A percentile compares a stretch with the other conserved stretches of the same genome.
phyloP scores from a whole-genome alignment of 1,140 invertebrate genomes.

The Philopotamus ludificatus region DNA sequence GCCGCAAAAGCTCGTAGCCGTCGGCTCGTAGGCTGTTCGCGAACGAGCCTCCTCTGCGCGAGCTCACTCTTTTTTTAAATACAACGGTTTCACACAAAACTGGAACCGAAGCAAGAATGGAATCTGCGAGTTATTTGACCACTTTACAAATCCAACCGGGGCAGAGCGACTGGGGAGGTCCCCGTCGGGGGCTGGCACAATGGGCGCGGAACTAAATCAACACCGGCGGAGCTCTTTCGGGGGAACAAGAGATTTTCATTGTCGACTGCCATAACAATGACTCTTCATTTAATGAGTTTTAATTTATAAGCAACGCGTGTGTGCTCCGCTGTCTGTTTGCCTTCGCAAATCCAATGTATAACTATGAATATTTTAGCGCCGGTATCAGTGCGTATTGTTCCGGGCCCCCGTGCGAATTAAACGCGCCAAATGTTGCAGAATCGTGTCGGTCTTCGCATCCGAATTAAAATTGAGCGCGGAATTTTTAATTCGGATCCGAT shows the following conservation, averaged over 20 bases:
- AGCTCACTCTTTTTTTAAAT: no score
- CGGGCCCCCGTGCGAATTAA: not conserved
- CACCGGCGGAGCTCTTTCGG: constrained; percentile 30
- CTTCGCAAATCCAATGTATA: constrained; percentile 3
- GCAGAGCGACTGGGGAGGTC: no score
- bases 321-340: constrained; percentile 25
- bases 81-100: no score
- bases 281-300: constrained; percentile 41
- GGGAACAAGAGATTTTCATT: constrained; percentile 28
- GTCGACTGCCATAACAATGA: constrained; percentile 32
- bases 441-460: no score
- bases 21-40: no score
- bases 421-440: not conserved
- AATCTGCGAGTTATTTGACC: not conserved
- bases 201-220: constrained; percentile 21
- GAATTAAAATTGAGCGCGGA: no score
- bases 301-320: constrained; percentile 39
- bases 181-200: not conserved
- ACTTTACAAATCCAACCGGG: not conserved
- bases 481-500: no score
- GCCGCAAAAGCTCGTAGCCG: no score
- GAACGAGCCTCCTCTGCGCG: no score
- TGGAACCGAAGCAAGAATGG: no score
- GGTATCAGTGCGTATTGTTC: constrained; percentile 14
- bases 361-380: constrained; percentile 28